Evolutionary conservation across 2,888 invertebrate genomes (phyloP).

Genomic region (Brachycybe producta): DNA sequence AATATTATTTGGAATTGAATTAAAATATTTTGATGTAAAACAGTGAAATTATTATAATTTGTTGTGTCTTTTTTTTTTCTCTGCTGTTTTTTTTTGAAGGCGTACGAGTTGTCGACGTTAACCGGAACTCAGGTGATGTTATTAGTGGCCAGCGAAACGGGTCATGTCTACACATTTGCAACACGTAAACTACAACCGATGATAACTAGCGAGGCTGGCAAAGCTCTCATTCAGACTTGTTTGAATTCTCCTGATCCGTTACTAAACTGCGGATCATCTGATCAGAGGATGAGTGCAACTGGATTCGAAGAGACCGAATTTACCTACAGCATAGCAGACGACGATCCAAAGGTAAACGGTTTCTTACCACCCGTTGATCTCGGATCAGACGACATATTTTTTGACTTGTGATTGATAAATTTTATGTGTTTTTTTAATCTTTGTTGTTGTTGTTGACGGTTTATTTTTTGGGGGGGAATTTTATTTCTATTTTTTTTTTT

Average conservation of each 20-base stretch:
- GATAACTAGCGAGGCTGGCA: constrained; percentile 88
- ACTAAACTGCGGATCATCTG: constrained; percentile 31
- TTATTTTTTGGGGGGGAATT: too few species aligned
- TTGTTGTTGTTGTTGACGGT: not conserved
- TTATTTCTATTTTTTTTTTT: too few species aligned
- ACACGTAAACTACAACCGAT: constrained; percentile 97
- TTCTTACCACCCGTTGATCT: not conserved
- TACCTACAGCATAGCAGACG: constrained; percentile 88
- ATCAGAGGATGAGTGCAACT: constrained; percentile 95
- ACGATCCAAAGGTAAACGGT: constrained; percentile 89
- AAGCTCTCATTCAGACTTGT: constrained; percentile 96
- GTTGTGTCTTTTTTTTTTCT: not conserved
- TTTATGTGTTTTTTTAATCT: not conserved
- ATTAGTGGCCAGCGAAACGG: constrained; percentile 95
- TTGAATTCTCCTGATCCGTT: constrained; percentile 87
- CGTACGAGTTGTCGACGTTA: constrained; percentile 95
- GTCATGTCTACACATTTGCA: constrained; percentile 99
- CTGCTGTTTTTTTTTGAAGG: constrained; percentile 48
- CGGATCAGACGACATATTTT: too few species aligned
- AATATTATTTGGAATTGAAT: too few species aligned
- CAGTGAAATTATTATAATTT: not conserved
- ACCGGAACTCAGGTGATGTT: constrained; percentile 99
- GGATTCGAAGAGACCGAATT: constrained; percentile 98
- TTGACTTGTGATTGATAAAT: too few species aligned
- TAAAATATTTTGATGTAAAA: not conserved